Evolutionary conservation across 2,797 vertebrate species (phyloP).

Genomic region (Spondyliosoma cantharus): DNA sequence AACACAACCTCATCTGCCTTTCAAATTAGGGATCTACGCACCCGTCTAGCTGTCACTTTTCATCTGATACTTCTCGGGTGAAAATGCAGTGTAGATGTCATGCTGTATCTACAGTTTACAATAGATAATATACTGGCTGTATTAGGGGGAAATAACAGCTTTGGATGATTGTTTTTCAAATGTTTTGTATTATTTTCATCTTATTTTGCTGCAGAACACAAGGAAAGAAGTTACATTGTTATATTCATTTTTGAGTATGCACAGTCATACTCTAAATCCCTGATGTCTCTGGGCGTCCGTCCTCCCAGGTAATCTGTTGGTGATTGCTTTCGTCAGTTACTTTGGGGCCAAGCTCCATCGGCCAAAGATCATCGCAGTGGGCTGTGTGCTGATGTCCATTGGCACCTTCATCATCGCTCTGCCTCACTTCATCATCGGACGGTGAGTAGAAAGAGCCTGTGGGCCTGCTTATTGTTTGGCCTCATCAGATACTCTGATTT

Average conservation of each 20-base stretch:
- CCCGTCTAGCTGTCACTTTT: not conserved
- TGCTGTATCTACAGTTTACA: not conserved
- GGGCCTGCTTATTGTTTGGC: slow-evolving; percentile 1
- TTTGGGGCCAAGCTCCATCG: slow-evolving; percentile 85
- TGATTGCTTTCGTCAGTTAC: slow-evolving; percentile 84
- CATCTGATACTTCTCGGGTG: not conserved
- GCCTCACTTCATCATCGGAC: slow-evolving; percentile 85
- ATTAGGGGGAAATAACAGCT: not conserved
- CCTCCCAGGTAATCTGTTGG: slow-evolving; percentile 81
- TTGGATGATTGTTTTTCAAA: not conserved
- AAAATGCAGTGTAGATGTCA: not conserved
- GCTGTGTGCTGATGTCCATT: slow-evolving; percentile 81
- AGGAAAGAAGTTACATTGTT: not conserved
- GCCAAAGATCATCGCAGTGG: slow-evolving; percentile 83
- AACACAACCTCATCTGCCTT: slow-evolving; percentile 4
- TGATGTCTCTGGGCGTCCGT: not conserved
- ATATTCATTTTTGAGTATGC: not conserved
- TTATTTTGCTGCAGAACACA: not conserved
- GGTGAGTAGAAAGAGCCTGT: slow-evolving; percentile 67
- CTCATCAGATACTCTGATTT: not conserved
- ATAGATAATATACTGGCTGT: not conserved
- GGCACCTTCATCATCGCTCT: slow-evolving; percentile 84
- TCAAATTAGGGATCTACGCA: not conserved
- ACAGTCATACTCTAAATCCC: not conserved
- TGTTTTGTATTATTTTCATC: not conserved